phyloP scores from a whole-genome alignment of 2,113 vertebrate genomes.

The Spermophilus dauricus region DNA sequence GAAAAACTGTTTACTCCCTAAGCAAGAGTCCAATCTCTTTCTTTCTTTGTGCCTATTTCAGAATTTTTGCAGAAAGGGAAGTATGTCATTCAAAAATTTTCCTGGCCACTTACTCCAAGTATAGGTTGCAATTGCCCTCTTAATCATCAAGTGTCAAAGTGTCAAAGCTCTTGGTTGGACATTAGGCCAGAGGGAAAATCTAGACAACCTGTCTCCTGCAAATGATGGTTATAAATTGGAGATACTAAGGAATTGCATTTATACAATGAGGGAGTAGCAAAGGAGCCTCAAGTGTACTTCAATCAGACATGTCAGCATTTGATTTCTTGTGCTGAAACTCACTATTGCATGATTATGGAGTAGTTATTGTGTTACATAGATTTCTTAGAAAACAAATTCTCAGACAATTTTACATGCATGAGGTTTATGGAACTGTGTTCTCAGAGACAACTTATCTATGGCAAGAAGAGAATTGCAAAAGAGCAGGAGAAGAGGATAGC shows the following conservation, averaged over 20 bases:
- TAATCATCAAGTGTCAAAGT: neutral
- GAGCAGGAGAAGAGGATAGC: neutral
- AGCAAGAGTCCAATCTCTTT: neutral
- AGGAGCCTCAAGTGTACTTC: neutral
- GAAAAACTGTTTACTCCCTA: neutral
- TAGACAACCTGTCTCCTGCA: neutral
- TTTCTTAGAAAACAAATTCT: neutral
- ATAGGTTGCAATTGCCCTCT: neutral
- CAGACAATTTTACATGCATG: neutral
- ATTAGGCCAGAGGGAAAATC: neutral
- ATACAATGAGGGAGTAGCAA: neutral
- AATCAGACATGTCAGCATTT: neutral
- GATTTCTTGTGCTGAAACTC: neutral
- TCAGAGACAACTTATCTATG: neutral
- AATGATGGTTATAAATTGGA: neutral
- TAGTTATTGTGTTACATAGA: neutral
- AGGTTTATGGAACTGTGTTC: neutral
- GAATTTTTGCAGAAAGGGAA: neutral
- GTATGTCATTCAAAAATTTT: neutral
- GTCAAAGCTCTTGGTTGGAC: neutral
- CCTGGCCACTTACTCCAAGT: neutral
- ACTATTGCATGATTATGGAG: neutral
- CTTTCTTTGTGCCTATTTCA: neutral
- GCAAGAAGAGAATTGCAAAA: neutral
- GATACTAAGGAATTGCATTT: neutral